Evolutionary conservation across 2,888 invertebrate genomes (phyloP).

Genomic region (Troides oblongomaculatus): DNA sequence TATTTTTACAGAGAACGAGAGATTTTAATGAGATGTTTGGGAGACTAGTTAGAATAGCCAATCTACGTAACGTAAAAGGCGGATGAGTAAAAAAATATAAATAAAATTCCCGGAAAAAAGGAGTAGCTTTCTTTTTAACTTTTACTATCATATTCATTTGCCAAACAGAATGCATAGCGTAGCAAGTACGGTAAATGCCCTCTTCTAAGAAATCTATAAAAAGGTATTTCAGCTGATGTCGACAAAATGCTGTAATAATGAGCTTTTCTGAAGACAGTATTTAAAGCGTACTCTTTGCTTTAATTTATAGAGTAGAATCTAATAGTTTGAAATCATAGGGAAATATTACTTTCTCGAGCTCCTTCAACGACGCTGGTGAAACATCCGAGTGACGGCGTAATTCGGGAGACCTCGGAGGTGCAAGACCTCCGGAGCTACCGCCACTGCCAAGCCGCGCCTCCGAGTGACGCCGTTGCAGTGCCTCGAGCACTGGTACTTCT

Average conservation of each 20-base stretch:
- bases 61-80: no score
- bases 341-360: constrained; percentile 89
- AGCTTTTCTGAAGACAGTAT: not conserved
- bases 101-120: no score
- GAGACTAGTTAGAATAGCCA: no score
- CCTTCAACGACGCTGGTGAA: constrained; percentile 91
- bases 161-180: no score
- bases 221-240: no score
- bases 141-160: no score
- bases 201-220: no score
- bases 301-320: not conserved
- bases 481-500: constrained; percentile 89
- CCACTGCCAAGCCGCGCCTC: constrained; percentile 81
- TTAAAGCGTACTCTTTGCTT: not conserved
- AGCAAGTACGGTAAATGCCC: no score
- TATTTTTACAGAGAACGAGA: no score
- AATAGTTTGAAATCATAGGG: constrained; percentile 13
- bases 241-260: not conserved
- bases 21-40: no score
- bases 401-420: constrained; percentile 92
- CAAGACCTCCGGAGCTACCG: constrained; percentile 81
- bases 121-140: no score
- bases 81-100: no score
- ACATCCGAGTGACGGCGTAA: constrained; percentile 91
- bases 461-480: constrained; percentile 89